Evolutionary conservation across 2,888 invertebrate genomes (phyloP), one percentile per base, ranked within the genome.

Genomic region (Aethes cnicana): DNA sequence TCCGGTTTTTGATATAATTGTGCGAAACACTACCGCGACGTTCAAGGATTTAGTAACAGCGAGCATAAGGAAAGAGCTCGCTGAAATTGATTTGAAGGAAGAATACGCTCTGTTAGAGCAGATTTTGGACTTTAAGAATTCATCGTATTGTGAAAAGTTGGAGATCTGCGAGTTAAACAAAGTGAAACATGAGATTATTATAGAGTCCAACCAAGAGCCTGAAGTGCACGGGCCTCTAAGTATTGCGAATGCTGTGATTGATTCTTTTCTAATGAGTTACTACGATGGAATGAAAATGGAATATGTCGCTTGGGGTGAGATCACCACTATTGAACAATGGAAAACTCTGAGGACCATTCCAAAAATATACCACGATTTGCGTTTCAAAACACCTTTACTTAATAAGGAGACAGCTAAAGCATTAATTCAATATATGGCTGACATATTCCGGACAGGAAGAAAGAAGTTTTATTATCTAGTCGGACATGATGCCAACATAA

Each of bases 401-500:
- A 62, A 75, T 1, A 75, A 58, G 60, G 75, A 84, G 49, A 26
- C 79, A 1, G 70, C 75, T 0, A 58, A 57, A 35, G 78, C 77
- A 0, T 55, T 86, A 17, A 33, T 84, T 3, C 55, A 66, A 8
- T 78, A 73, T 43, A 77, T 86, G 28, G 68, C 63, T 26, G 55
- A 68, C 18, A 59, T 74, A 21, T 62, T 80, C 11, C 54, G 66
- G 6, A 54, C 64, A 6, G 56, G 61, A 2, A 56, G 46, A 3
- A 41, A 53, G 23, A 81, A 73, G 50, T 67, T 82, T 11, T 70
- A 73, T 0, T 41, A 77, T 2, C 60, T 87, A 0, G 62, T 84
- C 1, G 85, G 86, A 0, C 87, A 87, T 47, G 87, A 87, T 66
- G 72, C 84, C 0, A 84, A 85, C 64, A 57, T 83, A 20, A 74